These are phyloP conservation scores for Thyatira batis DNA, from an alignment of 2,888 invertebrate species.

Conservation along the genomic window DNA sequence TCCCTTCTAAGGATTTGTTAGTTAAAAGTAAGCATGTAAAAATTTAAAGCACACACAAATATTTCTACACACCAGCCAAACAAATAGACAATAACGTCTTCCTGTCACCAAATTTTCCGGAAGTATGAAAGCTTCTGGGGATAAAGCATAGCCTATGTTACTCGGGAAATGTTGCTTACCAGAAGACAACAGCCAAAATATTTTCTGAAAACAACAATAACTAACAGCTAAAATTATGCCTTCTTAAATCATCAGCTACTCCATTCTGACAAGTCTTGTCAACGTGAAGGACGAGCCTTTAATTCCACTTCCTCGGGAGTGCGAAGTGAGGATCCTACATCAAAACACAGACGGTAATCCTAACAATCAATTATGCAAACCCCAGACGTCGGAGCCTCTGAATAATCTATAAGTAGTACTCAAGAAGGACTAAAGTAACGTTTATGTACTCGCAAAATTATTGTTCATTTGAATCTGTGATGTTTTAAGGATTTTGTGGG, in stretches of 20 bases:
- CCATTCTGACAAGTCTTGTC: neutral
- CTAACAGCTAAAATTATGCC: neutral
- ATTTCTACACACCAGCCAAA: too few relatives aligned
- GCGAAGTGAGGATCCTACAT: neutral
- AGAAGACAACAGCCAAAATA: too few relatives aligned
- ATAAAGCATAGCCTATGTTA: too few relatives aligned
- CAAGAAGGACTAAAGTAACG: neutral
- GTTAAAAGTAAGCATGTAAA: too few relatives aligned
- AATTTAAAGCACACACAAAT: too few relatives aligned
- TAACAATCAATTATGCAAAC: constrained; percentile 2
- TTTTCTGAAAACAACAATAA: too few relatives aligned
- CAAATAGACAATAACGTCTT: too few relatives aligned
- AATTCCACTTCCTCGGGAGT: neutral
- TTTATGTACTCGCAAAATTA: neutral
- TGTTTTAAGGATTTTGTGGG: neutral
- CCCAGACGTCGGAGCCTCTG: neutral
- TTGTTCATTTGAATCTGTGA: neutral
- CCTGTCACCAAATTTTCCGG: too few relatives aligned
- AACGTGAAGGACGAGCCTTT: neutral
- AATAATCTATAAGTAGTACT: neutral
- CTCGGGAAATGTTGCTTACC: too few relatives aligned
- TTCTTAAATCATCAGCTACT: neutral
- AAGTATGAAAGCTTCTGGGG: too few relatives aligned
- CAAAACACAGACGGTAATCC: neutral
- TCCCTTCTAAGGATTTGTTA: too few relatives aligned